Percentiles rank a stretch among this genome's conserved stretches.
phyloP scores from a whole-genome alignment of 2,797 vertebrate genomes.

The Phalanger gymnotis region DNA sequence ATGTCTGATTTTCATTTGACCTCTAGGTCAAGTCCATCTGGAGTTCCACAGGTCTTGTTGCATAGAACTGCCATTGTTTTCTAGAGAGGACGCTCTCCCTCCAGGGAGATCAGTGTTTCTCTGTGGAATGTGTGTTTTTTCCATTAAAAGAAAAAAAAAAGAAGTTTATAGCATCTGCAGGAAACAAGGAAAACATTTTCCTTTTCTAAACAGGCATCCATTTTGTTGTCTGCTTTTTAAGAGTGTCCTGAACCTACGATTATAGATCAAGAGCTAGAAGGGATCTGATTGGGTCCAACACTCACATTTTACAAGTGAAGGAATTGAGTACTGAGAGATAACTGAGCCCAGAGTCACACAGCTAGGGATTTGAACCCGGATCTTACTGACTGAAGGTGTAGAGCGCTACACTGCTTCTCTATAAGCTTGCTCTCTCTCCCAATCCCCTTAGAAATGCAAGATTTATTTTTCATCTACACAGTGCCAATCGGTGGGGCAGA shows the following conservation, averaged over 20 bases:
- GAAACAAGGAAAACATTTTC: background rate
- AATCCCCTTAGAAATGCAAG: background rate
- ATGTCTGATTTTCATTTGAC: rapidly evolving
- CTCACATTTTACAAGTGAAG: background rate
- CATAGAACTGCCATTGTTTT: background rate
- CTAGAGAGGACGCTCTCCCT: rapidly evolving
- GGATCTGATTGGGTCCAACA: background rate
- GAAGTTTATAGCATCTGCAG: background rate
- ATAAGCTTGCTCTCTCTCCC: background rate
- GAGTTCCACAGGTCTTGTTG: rapidly evolving
- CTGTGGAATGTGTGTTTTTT: background rate
- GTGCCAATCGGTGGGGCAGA: background rate
- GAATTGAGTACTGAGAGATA: background rate
- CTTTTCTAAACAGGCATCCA: rapidly evolving
- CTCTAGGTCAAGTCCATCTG: rapidly evolving
- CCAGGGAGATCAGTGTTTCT: rapidly evolving
- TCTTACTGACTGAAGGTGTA: background rate
- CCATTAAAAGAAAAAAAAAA: background rate
- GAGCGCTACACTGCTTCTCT: background rate
- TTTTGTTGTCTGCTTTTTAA: background rate
- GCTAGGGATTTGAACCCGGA: background rate
- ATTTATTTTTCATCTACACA: background rate
- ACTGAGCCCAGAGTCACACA: background rate
- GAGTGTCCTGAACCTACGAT: background rate
- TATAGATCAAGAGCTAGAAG: background rate